These are phyloP conservation scores for Aricia artaxerxes DNA, from an alignment of 2,888 invertebrate genomes.

Conservation along the genomic window DNA sequence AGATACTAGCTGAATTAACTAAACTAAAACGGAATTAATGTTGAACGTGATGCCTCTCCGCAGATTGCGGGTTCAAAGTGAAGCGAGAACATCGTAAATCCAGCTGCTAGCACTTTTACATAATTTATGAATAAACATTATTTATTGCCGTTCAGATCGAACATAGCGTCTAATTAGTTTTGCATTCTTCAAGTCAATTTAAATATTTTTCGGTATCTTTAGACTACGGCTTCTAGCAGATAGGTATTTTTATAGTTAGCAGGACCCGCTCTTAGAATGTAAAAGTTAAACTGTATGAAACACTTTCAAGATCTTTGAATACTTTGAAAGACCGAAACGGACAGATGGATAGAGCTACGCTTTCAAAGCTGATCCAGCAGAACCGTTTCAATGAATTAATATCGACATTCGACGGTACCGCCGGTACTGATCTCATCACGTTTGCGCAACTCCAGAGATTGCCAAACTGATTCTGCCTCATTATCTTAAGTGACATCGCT, in stretches of 20 bases:
- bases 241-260: background rate
- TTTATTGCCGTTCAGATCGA: conserved; percentile 1
- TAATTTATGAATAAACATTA: background rate
- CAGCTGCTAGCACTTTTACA: conserved; percentile 1
- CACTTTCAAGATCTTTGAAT: background rate
- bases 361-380: background rate
- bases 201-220: conserved; percentile 6
- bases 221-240: background rate
- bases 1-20: conserved; percentile 28
- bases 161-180: background rate
- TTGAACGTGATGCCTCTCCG: conserved; percentile 2
- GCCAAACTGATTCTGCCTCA: conserved; percentile 23
- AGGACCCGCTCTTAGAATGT: background rate
- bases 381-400: background rate
- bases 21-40: conserved; percentile 27
- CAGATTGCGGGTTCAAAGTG: conserved; percentile 19
- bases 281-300: too few relatives aligned
- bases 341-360: background rate
- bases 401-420: background rate
- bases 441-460: conserved; percentile 25
- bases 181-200: background rate
- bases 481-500: conserved; percentile 29
- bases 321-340: background rate
- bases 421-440: conserved; percentile 8
- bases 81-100: conserved; percentile 8